Evolutionary conservation across 2,113 vertebrate genomes (phyloP).

Genomic region (Daboia siamensis): DNA sequence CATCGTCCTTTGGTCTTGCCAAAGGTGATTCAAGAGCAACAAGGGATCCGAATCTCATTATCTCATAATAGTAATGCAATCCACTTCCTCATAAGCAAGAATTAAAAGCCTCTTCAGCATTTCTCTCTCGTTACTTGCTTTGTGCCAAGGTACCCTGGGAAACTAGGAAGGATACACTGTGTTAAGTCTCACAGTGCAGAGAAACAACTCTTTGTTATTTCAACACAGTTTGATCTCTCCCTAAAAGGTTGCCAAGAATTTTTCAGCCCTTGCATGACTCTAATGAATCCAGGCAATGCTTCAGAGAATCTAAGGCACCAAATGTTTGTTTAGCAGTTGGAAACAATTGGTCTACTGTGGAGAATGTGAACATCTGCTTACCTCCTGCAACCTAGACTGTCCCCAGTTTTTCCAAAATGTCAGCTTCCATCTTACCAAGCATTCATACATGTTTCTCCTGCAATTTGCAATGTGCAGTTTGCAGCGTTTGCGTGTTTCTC

Average conservation of each 20-base stretch:
- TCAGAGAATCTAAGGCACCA: background rate
- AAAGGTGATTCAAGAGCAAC: background rate
- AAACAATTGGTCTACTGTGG: background rate
- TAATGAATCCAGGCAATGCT: too few relatives aligned
- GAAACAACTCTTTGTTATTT: constrained; percentile 54
- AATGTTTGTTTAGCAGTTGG: background rate
- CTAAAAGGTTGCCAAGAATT: background rate
- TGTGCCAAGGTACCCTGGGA: constrained; percentile 54
- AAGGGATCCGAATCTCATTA: background rate
- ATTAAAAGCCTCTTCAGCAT: constrained; percentile 39
- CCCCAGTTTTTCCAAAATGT: background rate
- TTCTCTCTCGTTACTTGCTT: constrained; percentile 21
- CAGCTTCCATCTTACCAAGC: background rate
- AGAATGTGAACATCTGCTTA: background rate
- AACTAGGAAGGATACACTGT: constrained; percentile 22
- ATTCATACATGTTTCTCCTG: background rate
- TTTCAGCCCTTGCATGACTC: background rate
- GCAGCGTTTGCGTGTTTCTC: background rate
- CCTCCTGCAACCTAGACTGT: background rate
- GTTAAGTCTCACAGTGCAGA: constrained; percentile 26
- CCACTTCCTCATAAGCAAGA: constrained; percentile 13
- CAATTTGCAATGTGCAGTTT: background rate
- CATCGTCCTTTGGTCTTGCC: background rate
- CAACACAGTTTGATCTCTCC: constrained; percentile 12
- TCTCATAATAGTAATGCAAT: background rate